phyloP scores from a whole-genome alignment of 30 jellyfish, hydroid and myxozoan species.

The Phacellophora camtschatica region DNA sequence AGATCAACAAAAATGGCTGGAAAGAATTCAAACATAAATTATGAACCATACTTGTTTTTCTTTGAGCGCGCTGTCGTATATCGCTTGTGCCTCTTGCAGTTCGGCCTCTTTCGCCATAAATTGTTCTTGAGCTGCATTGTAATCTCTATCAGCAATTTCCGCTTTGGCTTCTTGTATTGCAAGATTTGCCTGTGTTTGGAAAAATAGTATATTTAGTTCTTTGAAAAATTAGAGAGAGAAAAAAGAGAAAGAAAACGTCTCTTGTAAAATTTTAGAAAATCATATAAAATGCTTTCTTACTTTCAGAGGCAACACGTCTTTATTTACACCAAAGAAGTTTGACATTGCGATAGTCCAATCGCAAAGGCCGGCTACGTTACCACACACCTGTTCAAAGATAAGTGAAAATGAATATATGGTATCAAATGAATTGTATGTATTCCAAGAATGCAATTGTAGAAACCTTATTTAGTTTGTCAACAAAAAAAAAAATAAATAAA shows the following conservation, averaged over 20 bases:
- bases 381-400: slow-evolving; percentile 59
- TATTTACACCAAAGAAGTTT: slow-evolving; percentile 67
- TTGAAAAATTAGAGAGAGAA: too few relatives aligned
- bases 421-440: too few relatives aligned
- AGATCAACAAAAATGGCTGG: too few relatives aligned
- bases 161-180: slow-evolving; percentile 81
- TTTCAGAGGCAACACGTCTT: slow-evolving; percentile 81
- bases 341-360: slow-evolving; percentile 93
- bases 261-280: too few relatives aligned
- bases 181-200: slow-evolving; percentile 59
- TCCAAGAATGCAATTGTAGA: too few relatives aligned
- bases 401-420: neutral
- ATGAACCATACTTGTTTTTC: slow-evolving; percentile 80
- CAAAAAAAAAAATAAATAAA: too few relatives aligned
- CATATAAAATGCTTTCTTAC: too few relatives aligned
- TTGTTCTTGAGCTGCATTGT: slow-evolving; percentile 62
- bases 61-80: slow-evolving; percentile 75
- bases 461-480: too few relatives aligned
- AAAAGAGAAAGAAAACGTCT: too few relatives aligned
- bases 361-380: slow-evolving; percentile 87
- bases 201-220: too few relatives aligned
- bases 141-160: slow-evolving; percentile 65
- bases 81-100: slow-evolving; percentile 67
- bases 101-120: slow-evolving; percentile 81
- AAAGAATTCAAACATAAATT: too few relatives aligned